Percentiles rank a stretch among this genome's conserved stretches.
phyloP scores from a whole-genome alignment of 2,797 vertebrate species.

The Sebastes hopkinsi region DNA sequence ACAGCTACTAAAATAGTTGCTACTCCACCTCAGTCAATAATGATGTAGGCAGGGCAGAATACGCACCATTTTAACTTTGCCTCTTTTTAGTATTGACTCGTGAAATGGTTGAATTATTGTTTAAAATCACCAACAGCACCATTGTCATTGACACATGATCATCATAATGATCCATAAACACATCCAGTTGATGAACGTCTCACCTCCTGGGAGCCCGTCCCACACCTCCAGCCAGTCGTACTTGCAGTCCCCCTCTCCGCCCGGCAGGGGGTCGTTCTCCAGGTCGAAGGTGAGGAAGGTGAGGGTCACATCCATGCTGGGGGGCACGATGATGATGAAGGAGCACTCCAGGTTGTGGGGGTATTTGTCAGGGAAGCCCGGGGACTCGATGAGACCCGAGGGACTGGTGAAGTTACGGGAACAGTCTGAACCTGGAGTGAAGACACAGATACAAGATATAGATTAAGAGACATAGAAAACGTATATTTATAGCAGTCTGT shows the following conservation, averaged over 20 bases:
- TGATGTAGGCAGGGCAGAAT: constrained; percentile 61
- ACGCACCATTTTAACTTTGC: constrained; percentile 19
- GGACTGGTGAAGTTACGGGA: constrained; percentile 94
- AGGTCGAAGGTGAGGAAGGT: constrained; percentile 96
- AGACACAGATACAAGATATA: constrained; percentile 11
- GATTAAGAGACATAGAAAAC: not conserved
- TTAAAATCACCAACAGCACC: not conserved
- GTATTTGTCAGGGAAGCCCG: constrained; percentile 97
- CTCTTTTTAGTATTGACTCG: constrained; percentile 12
- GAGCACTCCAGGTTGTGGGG: constrained; percentile 96
- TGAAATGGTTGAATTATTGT: constrained; percentile 7
- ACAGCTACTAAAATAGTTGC: constrained; percentile 73
- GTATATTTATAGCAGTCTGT: not conserved
- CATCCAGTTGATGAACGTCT: not conserved
- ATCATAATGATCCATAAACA: not conserved
- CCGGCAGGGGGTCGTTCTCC: constrained; percentile 94
- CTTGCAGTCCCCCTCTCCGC: constrained; percentile 95
- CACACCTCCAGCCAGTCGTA: constrained; percentile 99
- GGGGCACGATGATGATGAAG: constrained; percentile 94
- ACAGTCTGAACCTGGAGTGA: constrained; percentile 91
- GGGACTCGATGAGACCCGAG: constrained; percentile 93
- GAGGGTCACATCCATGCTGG: constrained; percentile 94
- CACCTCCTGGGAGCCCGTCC: constrained; percentile 95
- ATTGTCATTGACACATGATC: not conserved
- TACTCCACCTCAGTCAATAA: constrained; percentile 74